A percentile compares a stretch with the other conserved stretches of the same genome.
Evolutionary conservation across 2,113 vertebrate genomes (phyloP).

Genomic region (Campylomormyrus numenius): DNA sequence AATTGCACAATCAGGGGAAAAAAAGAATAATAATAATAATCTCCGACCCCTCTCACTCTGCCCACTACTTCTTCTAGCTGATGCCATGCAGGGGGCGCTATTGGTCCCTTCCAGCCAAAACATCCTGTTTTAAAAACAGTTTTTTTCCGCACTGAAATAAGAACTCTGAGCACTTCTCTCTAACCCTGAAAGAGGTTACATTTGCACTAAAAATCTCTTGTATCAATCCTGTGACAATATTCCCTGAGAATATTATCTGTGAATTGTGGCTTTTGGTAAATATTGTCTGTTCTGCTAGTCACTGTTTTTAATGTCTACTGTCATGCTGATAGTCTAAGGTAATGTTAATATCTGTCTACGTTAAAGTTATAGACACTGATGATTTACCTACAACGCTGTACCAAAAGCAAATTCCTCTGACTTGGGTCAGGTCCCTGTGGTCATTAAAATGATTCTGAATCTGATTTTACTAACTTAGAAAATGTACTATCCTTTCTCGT

Average conservation of each 20-base stretch:
- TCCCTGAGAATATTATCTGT: background rate
- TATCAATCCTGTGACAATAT: background rate
- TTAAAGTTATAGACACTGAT: background rate
- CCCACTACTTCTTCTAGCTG: background rate
- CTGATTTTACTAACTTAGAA: background rate
- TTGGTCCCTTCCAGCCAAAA: background rate
- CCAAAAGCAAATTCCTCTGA: background rate
- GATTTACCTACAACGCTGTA: background rate
- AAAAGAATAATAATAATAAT: too few relatives aligned
- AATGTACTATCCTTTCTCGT: background rate
- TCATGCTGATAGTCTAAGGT: background rate
- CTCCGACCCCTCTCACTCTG: too few relatives aligned
- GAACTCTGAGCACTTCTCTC: background rate
- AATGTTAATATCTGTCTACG: background rate
- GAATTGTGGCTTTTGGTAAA: background rate
- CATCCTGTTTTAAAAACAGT: background rate
- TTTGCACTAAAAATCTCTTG: background rate
- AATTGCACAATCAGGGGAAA: background rate
- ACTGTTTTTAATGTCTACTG: background rate
- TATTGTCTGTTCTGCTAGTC: background rate
- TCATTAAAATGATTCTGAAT: background rate
- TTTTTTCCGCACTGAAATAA: background rate
- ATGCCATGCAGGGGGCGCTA: background rate
- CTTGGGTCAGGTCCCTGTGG: background rate
- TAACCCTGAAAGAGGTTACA: background rate